phyloP scores from a whole-genome alignment of 2,888 invertebrate species.

The Drosophila picticornis region DNA sequence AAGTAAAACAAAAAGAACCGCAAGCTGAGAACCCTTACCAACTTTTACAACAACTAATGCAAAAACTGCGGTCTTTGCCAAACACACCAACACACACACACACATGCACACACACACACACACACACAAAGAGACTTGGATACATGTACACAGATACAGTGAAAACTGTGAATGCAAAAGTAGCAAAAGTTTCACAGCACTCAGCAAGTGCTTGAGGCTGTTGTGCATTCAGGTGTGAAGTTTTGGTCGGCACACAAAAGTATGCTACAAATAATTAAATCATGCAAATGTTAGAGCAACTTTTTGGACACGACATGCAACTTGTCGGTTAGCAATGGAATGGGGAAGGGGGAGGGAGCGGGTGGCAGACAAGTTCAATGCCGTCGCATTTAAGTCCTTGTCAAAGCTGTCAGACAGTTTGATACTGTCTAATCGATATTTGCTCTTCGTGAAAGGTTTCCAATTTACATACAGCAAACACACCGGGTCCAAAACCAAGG shows the following conservation, averaged over 20 bases:
- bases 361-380: constrained; percentile 70
- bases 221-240: constrained; percentile 77
- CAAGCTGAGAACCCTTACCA: constrained; percentile 53
- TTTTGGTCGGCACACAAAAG: constrained; percentile 71
- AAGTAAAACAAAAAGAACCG: constrained; percentile 33
- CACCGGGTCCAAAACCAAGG: background rate
- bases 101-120: background rate
- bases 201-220: constrained; percentile 44
- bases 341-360: background rate
- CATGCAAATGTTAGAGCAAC: constrained; percentile 71
- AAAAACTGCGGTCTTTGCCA: constrained; percentile 22
- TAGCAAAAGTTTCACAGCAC: constrained; percentile 65
- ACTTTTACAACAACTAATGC: constrained; percentile 42
- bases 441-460: constrained; percentile 25
- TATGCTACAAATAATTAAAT: constrained; percentile 79
- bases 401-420: constrained; percentile 65
- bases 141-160: background rate
- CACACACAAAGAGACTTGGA: background rate
- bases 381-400: constrained; percentile 59
- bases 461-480: constrained; percentile 43
- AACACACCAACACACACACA: constrained; percentile 10
- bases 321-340: background rate
- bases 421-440: constrained; percentile 76
- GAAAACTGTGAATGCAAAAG: constrained; percentile 57
- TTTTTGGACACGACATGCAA: constrained; percentile 51